Percentiles rank a stretch among this genome's conserved stretches.
Evolutionary conservation across 1,140 invertebrate genomes (phyloP).

Genomic region (Drosophila asahinai): DNA sequence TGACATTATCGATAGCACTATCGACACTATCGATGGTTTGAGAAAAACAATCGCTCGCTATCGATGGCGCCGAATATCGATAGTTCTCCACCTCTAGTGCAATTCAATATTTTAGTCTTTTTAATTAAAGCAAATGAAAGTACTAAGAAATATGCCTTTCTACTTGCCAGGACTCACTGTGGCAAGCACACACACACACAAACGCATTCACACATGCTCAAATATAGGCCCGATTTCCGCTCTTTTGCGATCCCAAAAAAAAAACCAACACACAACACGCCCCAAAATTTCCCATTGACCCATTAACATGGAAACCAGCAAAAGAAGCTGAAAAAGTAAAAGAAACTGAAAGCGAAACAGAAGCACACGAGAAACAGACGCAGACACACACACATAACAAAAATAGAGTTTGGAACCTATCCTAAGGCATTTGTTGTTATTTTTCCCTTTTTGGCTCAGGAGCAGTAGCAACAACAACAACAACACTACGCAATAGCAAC

Average conservation of each 20-base stretch:
- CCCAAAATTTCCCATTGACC: conserved; percentile 77
- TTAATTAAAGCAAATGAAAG: no score
- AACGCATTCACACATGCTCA: neutral
- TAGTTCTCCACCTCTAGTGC: no score
- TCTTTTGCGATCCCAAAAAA: conserved; percentile 33
- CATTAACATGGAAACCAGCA: conserved; percentile 71
- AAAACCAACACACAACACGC: conserved; percentile 30
- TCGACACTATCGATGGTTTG: no score
- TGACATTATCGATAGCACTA: no score
- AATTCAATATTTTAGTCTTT: no score
- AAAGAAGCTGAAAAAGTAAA: conserved; percentile 11
- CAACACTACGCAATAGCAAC: conserved; percentile 30
- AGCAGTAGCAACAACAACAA: neutral
- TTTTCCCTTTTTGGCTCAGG: conserved; percentile 17
- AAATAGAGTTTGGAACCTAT: conserved; percentile 75
- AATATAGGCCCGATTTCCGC: conserved; percentile 35
- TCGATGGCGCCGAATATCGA: no score
- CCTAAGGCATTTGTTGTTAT: conserved; percentile 70
- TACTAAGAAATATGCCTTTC: neutral
- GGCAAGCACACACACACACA: neutral
- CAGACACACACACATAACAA: conserved; percentile 23
- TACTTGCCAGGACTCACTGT: conserved; percentile 9
- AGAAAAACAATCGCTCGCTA: no score
- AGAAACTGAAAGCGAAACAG: conserved; percentile 40
- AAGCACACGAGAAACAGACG: conserved; percentile 21